These are phyloP conservation scores for Sebastes jordani DNA, from an alignment of 2,797 vertebrate species.

Conservation along the genomic window DNA sequence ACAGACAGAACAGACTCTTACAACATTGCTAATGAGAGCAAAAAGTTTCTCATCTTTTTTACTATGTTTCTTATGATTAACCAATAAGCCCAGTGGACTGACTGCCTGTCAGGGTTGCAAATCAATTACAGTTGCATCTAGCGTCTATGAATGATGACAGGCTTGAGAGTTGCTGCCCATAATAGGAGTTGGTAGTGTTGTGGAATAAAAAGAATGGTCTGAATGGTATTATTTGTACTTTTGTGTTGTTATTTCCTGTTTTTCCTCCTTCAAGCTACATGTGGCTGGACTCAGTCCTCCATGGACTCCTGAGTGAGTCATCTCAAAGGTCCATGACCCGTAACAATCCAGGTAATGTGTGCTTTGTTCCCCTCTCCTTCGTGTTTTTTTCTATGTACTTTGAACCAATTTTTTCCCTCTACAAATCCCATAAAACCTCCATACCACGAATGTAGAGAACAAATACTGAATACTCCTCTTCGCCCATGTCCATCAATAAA, in stretches of 20 bases:
- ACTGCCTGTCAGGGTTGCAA: background rate
- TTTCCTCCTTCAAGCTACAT: background rate
- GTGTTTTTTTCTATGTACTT: background rate
- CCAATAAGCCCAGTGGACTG: background rate
- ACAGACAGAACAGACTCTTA: background rate
- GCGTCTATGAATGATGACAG: background rate
- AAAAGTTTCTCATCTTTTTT: background rate
- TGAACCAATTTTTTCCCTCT: background rate
- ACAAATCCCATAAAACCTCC: background rate
- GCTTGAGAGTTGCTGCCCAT: background rate
- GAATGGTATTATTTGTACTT: background rate
- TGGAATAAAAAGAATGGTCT: background rate
- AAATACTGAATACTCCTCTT: background rate
- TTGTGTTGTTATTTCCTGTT: background rate
- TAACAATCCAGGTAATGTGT: conserved; percentile 4
- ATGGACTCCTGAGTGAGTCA: background rate
- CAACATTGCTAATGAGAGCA: background rate
- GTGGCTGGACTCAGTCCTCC: background rate
- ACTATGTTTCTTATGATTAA: background rate
- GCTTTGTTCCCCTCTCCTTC: background rate
- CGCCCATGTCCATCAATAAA: background rate
- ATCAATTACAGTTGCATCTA: background rate
- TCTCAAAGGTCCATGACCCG: background rate
- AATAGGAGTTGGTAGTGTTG: background rate
- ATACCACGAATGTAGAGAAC: background rate